phyloP scores from a whole-genome alignment of 92 coral and sea anemone species.

The Montipora capitata region DNA sequence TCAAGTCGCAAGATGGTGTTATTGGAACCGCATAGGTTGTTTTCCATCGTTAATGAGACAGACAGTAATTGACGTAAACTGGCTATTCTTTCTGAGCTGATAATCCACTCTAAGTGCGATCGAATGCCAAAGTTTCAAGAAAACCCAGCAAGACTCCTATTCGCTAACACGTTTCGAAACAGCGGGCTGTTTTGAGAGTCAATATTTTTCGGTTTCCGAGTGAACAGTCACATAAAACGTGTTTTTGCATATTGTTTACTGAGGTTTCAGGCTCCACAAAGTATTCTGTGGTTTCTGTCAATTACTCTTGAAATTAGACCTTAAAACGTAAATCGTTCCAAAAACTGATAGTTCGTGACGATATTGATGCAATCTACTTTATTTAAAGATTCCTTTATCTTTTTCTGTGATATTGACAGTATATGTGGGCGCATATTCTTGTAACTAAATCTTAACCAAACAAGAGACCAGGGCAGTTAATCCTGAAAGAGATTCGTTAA shows the following conservation, averaged over 20 bases:
- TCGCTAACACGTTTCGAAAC: background rate
- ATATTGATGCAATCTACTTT: conserved; percentile 3
- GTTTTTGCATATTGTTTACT: conserved; percentile 38
- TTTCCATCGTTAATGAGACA: too few species aligned
- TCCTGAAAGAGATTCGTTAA: background rate
- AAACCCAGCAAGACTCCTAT: background rate
- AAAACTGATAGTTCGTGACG: background rate
- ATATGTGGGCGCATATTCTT: background rate
- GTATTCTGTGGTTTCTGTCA: conserved; percentile 6
- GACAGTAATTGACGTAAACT: conserved; percentile 7
- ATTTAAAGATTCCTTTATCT: background rate
- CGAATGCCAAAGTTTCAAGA: background rate
- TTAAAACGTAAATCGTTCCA: background rate
- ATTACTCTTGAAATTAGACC: conserved; percentile 3
- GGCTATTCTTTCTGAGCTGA: background rate
- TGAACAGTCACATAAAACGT: conserved; percentile 19
- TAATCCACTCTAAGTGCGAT: background rate
- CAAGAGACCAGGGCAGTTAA: background rate
- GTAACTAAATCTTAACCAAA: background rate
- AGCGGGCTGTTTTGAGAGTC: conserved; percentile 22
- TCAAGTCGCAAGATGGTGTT: too few species aligned
- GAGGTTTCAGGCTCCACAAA: conserved; percentile 37
- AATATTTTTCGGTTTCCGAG: conserved; percentile 31
- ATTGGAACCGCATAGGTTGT: too few species aligned
- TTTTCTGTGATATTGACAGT: background rate